Percentiles rank a stretch among this genome's conserved stretches.
Evolutionary conservation across 2,797 vertebrate genomes (phyloP).

Genomic region (Phyllotis vaccarum): DNA sequence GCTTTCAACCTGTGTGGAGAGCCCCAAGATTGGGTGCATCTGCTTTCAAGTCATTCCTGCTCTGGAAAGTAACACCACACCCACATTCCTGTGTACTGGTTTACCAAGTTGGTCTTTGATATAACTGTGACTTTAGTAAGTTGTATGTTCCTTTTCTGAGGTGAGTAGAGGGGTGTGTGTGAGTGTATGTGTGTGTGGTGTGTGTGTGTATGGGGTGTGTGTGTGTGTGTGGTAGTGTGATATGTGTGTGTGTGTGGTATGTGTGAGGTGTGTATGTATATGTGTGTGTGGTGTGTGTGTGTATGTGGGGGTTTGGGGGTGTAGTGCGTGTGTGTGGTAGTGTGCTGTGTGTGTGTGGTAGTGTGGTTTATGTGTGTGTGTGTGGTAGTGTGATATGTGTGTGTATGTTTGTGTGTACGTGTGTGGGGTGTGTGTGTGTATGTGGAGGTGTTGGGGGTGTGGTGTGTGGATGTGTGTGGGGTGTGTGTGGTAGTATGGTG

Average conservation of each 20-base stretch:
- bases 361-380: not conserved
- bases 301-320: too few species aligned
- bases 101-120: not conserved
- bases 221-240: not conserved
- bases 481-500: not conserved
- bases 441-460: not conserved
- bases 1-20: not conserved
- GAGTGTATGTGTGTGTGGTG: not conserved
- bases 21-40: not conserved
- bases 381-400: not conserved
- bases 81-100: not conserved
- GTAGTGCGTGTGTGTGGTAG: too few species aligned
- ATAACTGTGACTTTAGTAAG: not conserved
- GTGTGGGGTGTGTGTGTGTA: not conserved
- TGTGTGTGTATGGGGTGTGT: not conserved
- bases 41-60: not conserved
- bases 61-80: not conserved
- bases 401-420: not conserved
- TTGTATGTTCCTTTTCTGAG: not conserved
- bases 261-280: not conserved
- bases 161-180: not conserved
- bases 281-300: too few species aligned
- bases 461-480: not conserved
- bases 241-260: not conserved
- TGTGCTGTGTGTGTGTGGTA: too few species aligned